Evolutionary conservation across 2,888 invertebrate species (phyloP).

Genomic region (Heterodera filipjevi): DNA sequence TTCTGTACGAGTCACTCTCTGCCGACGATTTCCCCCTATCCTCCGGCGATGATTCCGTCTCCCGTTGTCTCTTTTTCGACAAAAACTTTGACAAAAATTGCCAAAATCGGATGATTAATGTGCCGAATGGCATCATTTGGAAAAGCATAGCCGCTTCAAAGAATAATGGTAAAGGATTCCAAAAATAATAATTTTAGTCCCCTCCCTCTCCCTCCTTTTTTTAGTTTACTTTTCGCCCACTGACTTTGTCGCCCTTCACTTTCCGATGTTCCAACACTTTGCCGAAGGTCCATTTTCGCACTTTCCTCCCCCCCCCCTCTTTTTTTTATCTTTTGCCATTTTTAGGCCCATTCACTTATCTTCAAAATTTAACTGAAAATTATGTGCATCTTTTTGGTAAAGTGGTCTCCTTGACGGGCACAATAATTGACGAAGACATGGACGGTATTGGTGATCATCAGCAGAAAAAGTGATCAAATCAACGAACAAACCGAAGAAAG

Average conservation of each 20-base stretch:
- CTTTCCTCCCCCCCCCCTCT: too few relatives aligned
- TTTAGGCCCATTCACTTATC: conserved; percentile 41
- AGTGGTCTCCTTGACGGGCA: conserved; percentile 38
- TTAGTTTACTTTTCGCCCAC: neutral
- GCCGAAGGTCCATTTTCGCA: conserved; percentile 22
- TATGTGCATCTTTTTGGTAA: conserved; percentile 37
- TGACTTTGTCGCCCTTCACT: conserved; percentile 31
- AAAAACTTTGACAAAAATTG: neutral
- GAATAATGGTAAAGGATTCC: neutral
- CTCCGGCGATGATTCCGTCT: neutral
- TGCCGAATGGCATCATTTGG: neutral
- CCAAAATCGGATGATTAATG: neutral
- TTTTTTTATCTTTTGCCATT: neutral
- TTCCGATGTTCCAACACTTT: conserved; percentile 35
- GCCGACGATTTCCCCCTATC: neutral
- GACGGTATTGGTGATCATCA: conserved; percentile 38
- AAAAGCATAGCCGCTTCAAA: neutral
- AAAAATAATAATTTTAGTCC: neutral
- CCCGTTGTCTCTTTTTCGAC: neutral
- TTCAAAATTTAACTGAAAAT: conserved; percentile 42
- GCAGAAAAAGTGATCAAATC: neutral
- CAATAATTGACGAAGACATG: conserved; percentile 36
- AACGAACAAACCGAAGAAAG: neutral
- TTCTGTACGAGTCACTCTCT: conserved; percentile 24
- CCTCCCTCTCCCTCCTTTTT: too few relatives aligned